A percentile compares a stretch with the other conserved stretches of the same genome.
Evolutionary conservation across 2,888 invertebrate genomes (phyloP).

Genomic region (Lumbricus terrestris): DNA sequence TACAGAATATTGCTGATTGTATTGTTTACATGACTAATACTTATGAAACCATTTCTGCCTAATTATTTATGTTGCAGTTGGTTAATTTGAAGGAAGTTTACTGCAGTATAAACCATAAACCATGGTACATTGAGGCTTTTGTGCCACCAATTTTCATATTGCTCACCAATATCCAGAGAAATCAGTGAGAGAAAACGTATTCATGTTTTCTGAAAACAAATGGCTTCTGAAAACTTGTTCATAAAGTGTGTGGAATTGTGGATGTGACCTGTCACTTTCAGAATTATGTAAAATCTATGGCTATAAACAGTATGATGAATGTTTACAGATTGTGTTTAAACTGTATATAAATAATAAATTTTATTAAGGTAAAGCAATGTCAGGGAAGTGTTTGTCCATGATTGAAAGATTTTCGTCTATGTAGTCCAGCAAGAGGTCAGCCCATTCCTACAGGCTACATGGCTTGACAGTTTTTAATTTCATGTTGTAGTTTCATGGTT

Average conservation of each 20-base stretch:
- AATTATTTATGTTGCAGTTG: too few relatives aligned
- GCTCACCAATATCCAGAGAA: background rate
- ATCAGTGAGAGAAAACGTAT: background rate
- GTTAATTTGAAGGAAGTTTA: too few relatives aligned
- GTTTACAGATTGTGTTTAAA: too few relatives aligned
- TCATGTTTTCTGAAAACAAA: background rate
- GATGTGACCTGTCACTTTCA: too few relatives aligned
- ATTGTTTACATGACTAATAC: background rate
- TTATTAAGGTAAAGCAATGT: too few relatives aligned
- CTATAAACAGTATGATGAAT: background rate
- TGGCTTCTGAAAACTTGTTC: background rate
- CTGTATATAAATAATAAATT: too few relatives aligned
- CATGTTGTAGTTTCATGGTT: background rate
- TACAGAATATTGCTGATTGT: background rate
- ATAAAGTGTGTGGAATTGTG: too few relatives aligned
- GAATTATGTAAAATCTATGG: background rate
- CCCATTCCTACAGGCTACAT: background rate
- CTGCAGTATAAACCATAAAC: background rate
- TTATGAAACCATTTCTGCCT: background rate
- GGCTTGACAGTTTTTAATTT: background rate
- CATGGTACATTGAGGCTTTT: background rate
- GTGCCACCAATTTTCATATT: background rate
- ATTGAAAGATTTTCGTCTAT: background rate
- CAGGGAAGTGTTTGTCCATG: background rate
- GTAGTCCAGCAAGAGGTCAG: background rate